These are phyloP conservation scores for Anolis apletophallus DNA, from an alignment of 2,797 vertebrate genomes.

Conservation along the genomic window DNA sequence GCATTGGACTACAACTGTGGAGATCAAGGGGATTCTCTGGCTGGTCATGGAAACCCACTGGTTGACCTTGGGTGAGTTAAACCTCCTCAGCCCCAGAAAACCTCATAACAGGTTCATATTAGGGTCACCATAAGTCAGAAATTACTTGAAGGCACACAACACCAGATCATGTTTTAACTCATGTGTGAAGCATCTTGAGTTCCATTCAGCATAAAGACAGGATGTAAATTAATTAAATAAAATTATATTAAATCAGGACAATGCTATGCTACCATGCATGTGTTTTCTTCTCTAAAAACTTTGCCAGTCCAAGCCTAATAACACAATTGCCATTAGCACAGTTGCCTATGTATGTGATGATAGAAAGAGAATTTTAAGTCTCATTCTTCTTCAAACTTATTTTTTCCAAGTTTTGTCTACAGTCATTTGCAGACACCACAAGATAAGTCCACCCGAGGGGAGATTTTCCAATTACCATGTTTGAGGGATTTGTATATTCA, in stretches of 20 bases:
- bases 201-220: too few relatives aligned
- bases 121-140: too few relatives aligned
- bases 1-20: too few relatives aligned
- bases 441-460: background rate
- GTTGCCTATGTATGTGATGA: background rate
- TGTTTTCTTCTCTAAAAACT: background rate
- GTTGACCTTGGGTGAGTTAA: too few relatives aligned
- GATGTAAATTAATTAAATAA: too few relatives aligned
- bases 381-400: background rate
- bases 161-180: too few relatives aligned
- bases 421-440: background rate
- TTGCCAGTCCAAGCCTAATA: background rate
- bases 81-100: too few relatives aligned
- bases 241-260: background rate
- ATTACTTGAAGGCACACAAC: too few relatives aligned
- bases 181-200: too few relatives aligned
- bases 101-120: too few relatives aligned
- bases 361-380: background rate
- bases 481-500: background rate
- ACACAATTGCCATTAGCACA: background rate
- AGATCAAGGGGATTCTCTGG: too few relatives aligned
- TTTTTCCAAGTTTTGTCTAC: background rate
- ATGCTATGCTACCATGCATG: background rate
- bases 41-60: too few relatives aligned
- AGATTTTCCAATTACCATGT: background rate